Conservation (phyloP, 2,113 vertebrate species). For the Candoia aspera region DNA sequence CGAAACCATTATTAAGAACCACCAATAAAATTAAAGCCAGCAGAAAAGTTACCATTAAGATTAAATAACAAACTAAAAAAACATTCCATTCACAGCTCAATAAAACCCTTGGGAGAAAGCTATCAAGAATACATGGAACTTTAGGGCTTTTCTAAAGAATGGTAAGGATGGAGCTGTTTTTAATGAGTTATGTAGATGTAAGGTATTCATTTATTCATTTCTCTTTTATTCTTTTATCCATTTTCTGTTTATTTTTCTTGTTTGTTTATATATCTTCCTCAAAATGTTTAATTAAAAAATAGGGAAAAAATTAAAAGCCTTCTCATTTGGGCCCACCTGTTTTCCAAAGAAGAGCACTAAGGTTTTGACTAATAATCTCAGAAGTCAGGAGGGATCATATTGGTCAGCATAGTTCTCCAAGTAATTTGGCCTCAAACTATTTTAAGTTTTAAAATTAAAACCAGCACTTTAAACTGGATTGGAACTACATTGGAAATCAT, state of each 20-base stretch:
- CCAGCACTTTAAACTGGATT: not conserved
- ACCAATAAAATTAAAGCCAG: not conserved
- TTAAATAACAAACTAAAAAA: not conserved
- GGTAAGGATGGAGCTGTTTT: not conserved
- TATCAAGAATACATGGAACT: not conserved
- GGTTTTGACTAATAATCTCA: not conserved
- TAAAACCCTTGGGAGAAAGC: not conserved
- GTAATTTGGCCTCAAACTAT: not conserved
- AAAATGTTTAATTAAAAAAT: not conserved
- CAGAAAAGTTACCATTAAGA: not conserved
- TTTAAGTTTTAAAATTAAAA: not conserved
- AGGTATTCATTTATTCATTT: not conserved
- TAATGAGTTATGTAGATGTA: not conserved
- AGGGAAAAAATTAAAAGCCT: not conserved
- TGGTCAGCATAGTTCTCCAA: not conserved
- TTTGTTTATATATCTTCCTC: not conserved
- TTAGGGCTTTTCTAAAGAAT: not conserved
- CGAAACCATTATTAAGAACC: not conserved
- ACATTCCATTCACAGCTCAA: not conserved
- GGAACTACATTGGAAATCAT: not conserved
- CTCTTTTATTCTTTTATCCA: not conserved
- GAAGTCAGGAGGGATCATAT: not conserved
- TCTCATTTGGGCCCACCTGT: not conserved
- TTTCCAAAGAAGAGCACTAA: not conserved
- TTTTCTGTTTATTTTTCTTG: not conserved